These are phyloP conservation scores for Pandion haliaetus DNA, from an alignment of 2,113 vertebrate genomes.

Conservation along the genomic window DNA sequence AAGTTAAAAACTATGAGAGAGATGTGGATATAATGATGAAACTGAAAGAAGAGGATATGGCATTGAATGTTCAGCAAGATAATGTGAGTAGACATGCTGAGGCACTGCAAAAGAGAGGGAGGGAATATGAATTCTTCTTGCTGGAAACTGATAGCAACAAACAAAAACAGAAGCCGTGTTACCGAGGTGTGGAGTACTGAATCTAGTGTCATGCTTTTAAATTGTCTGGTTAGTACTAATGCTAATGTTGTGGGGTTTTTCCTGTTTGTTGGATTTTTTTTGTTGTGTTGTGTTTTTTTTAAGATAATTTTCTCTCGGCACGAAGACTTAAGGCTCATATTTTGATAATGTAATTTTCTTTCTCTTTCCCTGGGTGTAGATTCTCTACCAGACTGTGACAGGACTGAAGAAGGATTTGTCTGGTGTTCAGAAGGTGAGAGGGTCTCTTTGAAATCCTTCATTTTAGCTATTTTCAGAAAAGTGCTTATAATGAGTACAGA, in stretches of 20 bases:
- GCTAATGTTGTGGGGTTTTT: background rate
- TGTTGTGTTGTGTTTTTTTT: background rate
- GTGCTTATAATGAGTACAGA: background rate
- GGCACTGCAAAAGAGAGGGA: background rate
- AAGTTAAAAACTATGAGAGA: slow-evolving; percentile 92
- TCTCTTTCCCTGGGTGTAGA: slow-evolving; percentile 68
- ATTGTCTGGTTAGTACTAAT: background rate
- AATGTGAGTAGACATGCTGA: slow-evolving; percentile 72
- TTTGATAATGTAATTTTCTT: background rate
- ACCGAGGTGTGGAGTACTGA: background rate
- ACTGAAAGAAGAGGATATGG: slow-evolving; percentile 80
- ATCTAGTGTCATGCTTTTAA: background rate
- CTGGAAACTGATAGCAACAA: background rate
- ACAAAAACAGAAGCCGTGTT: background rate
- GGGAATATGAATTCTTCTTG: background rate
- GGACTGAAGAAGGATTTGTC: slow-evolving; percentile 95
- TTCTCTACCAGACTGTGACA: slow-evolving; percentile 94
- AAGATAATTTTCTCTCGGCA: background rate
- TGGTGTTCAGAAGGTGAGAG: slow-evolving; percentile 88
- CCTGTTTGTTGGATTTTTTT: background rate
- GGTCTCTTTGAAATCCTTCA: background rate
- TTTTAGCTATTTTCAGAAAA: background rate
- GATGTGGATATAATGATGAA: slow-evolving; percentile 86
- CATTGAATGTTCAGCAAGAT: slow-evolving; percentile 78
- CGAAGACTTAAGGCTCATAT: background rate